A percentile compares a stretch with the other conserved stretches of the same genome.
Evolutionary conservation across 2,797 vertebrate genomes (phyloP).

Genomic region (Poeciliopsis gracilis): DNA sequence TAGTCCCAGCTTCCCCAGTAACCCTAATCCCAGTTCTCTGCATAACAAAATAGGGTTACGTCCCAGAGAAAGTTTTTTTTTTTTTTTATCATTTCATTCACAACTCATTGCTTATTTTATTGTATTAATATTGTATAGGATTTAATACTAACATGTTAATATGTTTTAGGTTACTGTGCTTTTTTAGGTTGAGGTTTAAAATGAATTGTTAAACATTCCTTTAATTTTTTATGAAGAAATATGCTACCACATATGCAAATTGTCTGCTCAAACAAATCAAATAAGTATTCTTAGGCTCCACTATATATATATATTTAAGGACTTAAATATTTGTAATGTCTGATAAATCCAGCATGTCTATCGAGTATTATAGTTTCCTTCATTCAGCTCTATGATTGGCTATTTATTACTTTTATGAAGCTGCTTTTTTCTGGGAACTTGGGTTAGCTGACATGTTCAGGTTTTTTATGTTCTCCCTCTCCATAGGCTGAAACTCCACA

Average conservation of each 20-base stretch:
- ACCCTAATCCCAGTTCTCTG: background rate
- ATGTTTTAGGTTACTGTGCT: background rate
- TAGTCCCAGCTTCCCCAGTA: background rate
- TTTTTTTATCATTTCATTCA: background rate
- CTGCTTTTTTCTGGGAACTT: slow-evolving; percentile 1
- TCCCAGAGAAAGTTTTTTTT: background rate
- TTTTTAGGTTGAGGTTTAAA: background rate
- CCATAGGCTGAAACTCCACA: slow-evolving; percentile 26
- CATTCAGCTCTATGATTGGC: background rate
- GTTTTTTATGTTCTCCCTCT: slow-evolving; percentile 35
- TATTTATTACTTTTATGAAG: background rate
- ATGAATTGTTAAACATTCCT: background rate
- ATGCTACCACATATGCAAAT: background rate
- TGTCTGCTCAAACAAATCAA: background rate
- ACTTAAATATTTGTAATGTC: background rate
- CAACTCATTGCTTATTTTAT: background rate
- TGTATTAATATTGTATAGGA: background rate
- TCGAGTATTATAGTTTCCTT: background rate
- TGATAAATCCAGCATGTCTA: background rate
- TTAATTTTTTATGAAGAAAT: background rate
- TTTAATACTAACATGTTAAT: background rate
- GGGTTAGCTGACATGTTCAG: slow-evolving; percentile 10
- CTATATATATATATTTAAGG: background rate
- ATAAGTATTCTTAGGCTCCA: background rate
- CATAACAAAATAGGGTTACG: background rate